phyloP scores from a whole-genome alignment of 2,797 vertebrate genomes.

The Oryzias dopingdopingensis region DNA sequence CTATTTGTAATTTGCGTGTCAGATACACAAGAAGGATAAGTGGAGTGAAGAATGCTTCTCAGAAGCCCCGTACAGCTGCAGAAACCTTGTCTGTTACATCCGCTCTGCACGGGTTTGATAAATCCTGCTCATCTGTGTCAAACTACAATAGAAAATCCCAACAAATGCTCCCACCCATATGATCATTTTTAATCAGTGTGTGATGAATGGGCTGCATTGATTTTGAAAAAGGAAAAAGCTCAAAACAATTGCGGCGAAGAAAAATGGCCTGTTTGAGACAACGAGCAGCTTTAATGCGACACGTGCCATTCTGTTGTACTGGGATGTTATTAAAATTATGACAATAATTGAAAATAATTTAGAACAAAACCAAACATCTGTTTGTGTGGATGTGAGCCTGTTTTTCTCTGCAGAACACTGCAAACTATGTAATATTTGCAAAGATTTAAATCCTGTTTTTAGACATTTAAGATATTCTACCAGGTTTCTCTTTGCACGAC shows the following conservation, averaged over 20 bases:
- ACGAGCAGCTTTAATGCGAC: conserved; percentile 30
- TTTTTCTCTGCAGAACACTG: background rate
- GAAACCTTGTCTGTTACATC: conserved; percentile 45
- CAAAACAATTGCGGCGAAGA: conserved; percentile 68
- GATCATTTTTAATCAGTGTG: conserved; percentile 56
- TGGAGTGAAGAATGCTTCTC: conserved; percentile 56
- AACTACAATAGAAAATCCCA: conserved; percentile 46
- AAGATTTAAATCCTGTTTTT: no score
- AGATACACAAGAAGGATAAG: conserved; percentile 51
- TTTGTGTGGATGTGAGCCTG: conserved; percentile 14
- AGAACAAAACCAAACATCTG: conserved; percentile 8
- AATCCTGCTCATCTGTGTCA: conserved; percentile 44
- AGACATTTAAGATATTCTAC: no score
- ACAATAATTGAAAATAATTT: conserved; percentile 6
- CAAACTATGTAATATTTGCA: no score
- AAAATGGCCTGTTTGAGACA: conserved; percentile 58
- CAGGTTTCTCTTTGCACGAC: no score
- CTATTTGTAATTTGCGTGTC: conserved; percentile 47
- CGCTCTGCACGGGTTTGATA: conserved; percentile 56
- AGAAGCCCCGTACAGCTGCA: conserved; percentile 23
- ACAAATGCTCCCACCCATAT: conserved; percentile 66
- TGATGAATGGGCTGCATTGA: conserved; percentile 70
- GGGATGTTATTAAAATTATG: conserved; percentile 9
- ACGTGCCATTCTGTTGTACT: conserved; percentile 15
- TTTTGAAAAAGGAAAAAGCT: conserved; percentile 30